Conservation (phyloP, 2,888 invertebrate genomes). For the Hybos culiciformis region DNA sequence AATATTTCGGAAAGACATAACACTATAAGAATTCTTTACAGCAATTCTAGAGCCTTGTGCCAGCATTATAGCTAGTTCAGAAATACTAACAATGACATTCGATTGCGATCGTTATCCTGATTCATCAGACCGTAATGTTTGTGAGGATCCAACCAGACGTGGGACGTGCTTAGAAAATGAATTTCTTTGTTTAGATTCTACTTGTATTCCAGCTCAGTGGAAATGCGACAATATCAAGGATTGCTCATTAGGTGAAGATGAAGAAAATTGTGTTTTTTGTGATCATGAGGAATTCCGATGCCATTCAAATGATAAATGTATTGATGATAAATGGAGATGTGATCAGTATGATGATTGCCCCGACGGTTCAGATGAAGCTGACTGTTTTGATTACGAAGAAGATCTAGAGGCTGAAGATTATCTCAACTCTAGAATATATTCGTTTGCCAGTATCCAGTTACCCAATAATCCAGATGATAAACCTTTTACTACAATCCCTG, state of each 20-base stretch:
- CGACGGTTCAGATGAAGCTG: slow-evolving; percentile 46
- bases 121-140: slow-evolving; percentile 37
- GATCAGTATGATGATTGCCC: slow-evolving; percentile 48
- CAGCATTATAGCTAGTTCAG: slow-evolving; percentile 42
- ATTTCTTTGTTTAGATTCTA: slow-evolving; percentile 43
- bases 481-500: slow-evolving; percentile 18
- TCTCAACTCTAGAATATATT: slow-evolving; percentile 27
- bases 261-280: slow-evolving; percentile 36
- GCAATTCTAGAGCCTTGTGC: slow-evolving; percentile 50
- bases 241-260: slow-evolving; percentile 37
- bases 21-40: slow-evolving; percentile 24
- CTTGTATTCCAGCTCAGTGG: slow-evolving; percentile 49
- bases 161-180: slow-evolving; percentile 42
- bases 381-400: slow-evolving; percentile 36
- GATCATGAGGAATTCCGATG: slow-evolving; percentile 38
- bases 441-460: slow-evolving; percentile 29
- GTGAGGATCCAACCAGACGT: slow-evolving; percentile 40
- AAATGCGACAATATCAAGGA: slow-evolving; percentile 39
- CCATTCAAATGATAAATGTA: slow-evolving; percentile 38
- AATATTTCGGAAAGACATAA: too few relatives aligned
- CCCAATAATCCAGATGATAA: slow-evolving; percentile 24
- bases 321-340: slow-evolving; percentile 45
- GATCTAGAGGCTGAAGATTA: slow-evolving; percentile 19
- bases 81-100: slow-evolving; percentile 41
- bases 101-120: slow-evolving; percentile 47